Percentiles rank a stretch among this genome's conserved stretches.
These are phyloP conservation scores for Amazona guildingii DNA, from an alignment of 2,113 vertebrate species.

Conservation along the genomic window DNA sequence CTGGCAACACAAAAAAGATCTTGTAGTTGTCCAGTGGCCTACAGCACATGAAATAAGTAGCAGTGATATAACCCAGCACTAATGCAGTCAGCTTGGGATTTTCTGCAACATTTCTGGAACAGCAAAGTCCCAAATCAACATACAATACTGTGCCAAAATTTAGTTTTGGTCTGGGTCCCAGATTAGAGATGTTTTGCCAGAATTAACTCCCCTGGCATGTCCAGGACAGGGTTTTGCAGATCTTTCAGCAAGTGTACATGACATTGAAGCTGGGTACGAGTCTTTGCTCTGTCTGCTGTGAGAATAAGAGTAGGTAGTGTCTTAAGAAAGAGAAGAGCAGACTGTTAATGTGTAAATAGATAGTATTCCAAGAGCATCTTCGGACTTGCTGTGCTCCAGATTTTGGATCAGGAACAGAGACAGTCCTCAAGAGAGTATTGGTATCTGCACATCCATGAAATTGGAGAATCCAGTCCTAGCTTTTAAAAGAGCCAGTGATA, in stretches of 20 bases:
- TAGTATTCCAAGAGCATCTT: conserved; percentile 28
- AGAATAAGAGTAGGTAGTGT: background rate
- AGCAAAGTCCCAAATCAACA: background rate
- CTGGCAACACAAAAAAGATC: background rate
- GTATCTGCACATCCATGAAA: conserved; percentile 59
- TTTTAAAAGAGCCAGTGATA: conserved; percentile 28
- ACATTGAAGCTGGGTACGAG: background rate
- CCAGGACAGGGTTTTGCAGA: background rate
- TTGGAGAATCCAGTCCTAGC: conserved; percentile 11
- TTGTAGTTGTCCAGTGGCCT: background rate
- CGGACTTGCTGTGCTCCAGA: conserved; percentile 27
- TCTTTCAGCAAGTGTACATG: background rate
- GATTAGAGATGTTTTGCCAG: background rate
- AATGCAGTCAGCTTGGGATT: background rate
- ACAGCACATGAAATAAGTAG: background rate
- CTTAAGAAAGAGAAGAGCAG: background rate
- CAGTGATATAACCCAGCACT: background rate
- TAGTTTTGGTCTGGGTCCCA: background rate
- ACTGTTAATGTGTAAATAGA: conserved; percentile 20
- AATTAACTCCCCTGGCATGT: background rate
- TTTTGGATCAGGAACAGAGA: conserved; percentile 25
- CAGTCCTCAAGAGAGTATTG: conserved; percentile 34
- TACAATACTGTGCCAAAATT: background rate
- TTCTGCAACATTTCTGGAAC: background rate
- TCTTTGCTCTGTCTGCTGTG: background rate